Evolutionary conservation across 2,888 invertebrate genomes (phyloP).

Genomic region (Cryptosula pallasiana): DNA sequence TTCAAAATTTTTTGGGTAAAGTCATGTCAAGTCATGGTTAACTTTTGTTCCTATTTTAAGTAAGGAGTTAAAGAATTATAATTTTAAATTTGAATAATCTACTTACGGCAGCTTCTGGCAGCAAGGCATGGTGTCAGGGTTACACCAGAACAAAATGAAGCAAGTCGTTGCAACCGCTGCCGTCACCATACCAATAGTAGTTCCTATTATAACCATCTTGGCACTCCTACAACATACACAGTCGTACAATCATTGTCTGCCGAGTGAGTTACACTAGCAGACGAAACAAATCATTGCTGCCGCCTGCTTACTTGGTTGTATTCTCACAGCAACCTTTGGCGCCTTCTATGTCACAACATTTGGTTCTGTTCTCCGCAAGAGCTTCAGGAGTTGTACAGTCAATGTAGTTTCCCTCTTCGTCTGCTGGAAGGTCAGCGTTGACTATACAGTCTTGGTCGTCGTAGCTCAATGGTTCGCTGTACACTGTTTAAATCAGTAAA

Average conservation of each 20-base stretch:
- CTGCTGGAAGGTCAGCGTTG: neutral
- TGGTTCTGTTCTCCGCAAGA: neutral
- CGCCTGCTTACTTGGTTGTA: neutral
- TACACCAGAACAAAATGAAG: conserved; percentile 24
- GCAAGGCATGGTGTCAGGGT: conserved; percentile 21
- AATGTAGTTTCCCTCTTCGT: conserved; percentile 7
- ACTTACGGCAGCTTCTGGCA: conserved; percentile 14
- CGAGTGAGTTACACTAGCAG: too few species aligned
- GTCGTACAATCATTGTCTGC: too few species aligned
- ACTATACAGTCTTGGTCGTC: conserved; percentile 11
- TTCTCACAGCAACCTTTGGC: neutral
- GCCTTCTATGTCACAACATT: conserved; percentile 3
- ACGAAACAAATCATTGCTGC: too few species aligned
- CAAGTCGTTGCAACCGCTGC: neutral
- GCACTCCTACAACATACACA: neutral
- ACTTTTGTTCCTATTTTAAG: too few species aligned
- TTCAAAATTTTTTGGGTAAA: too few species aligned
- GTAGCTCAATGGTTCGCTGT: conserved; percentile 18
- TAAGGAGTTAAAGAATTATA: too few species aligned
- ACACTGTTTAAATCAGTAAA: neutral
- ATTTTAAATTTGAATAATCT: too few species aligned
- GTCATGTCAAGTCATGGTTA: too few species aligned
- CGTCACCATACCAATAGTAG: conserved; percentile 1
- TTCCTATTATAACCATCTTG: conserved; percentile 11
- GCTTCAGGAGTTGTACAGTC: conserved; percentile 16